Base-by-base conservation (phyloP, 2,888 invertebrate genomes). In the Epinotia ramella region DNA sequence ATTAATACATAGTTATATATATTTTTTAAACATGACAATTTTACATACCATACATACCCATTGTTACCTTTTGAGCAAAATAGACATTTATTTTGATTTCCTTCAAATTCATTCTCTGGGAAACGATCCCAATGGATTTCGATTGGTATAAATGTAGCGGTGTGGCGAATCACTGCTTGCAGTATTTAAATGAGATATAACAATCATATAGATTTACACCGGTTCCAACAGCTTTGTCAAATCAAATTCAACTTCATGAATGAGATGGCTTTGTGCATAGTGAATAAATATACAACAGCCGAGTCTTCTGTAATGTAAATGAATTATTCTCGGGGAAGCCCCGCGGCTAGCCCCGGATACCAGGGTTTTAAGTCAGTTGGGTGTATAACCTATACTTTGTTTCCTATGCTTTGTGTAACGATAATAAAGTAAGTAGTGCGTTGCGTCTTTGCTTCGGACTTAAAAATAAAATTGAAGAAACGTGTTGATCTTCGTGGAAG, bases 241-340 rank as follows among this genome's bases (percentile, higher is more conserved):
- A 53, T 62, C 49, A 46, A 63, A 70, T 20, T 53, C 71, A n/a
- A 40, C 33, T 40, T 20, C 28, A 9, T 5, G 4, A 49, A 60
- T 40, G 20, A 56, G 20, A 33, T 49, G 28, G 49, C 56, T 56
- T 40, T 63, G 56, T 63, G 70, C 28, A 49, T 53, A 71, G 53
- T 49, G 28, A 33, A 62, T 70, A 53, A 60, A 70, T 57, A 18
- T 24, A 56, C n/a, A 56, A 13, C 28, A 57, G 44, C 57, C 49
- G 20, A 33, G 46, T 59, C 60, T 49, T 60, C 12, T 53, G 24
- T n/a, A 60, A 73, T 60, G 49, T 40, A 57, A 59, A 73, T 67
- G 67, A 33, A 67, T 73, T 73, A 67, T 62, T 20, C 16, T 3
- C 65, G 40, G 18, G 3, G 13, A 46, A 65, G 24, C 49, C 65